These are phyloP conservation scores for Rhinogobius similis DNA, from an alignment of 2,113 vertebrate genomes.

Conservation along the genomic window DNA sequence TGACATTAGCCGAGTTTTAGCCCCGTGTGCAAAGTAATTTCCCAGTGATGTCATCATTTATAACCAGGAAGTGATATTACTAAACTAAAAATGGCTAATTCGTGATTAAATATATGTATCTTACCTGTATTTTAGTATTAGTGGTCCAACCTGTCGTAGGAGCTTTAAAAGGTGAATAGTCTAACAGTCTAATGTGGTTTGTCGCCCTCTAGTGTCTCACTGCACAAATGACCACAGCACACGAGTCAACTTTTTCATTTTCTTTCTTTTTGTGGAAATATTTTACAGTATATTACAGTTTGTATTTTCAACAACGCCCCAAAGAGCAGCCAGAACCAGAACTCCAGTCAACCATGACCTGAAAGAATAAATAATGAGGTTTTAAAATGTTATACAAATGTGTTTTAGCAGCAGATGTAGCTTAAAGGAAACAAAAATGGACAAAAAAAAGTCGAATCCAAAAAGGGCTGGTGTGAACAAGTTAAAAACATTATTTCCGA, in stretches of 20 bases:
- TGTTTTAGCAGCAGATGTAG: background rate
- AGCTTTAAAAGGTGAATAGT: too few relatives aligned
- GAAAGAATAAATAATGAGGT: slow-evolving; percentile 78
- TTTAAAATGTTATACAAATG: background rate
- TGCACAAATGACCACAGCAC: slow-evolving; percentile 19
- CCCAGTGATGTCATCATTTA: too few relatives aligned
- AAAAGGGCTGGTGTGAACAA: background rate
- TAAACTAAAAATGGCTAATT: too few relatives aligned
- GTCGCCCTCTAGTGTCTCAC: background rate
- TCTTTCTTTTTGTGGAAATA: slow-evolving; percentile 82
- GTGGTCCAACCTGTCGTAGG: too few relatives aligned
- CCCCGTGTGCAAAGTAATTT: too few relatives aligned
- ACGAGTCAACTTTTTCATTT: slow-evolving; percentile 53
- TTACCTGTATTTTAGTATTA: too few relatives aligned
- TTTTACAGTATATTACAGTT: slow-evolving; percentile 83
- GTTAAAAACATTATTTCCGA: background rate
- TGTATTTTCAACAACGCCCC: too few relatives aligned
- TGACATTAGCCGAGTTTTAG: too few relatives aligned
- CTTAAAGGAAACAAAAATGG: background rate
- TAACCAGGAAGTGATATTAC: too few relatives aligned
- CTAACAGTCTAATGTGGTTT: background rate
- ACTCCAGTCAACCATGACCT: background rate
- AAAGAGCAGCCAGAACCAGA: slow-evolving; percentile 51
- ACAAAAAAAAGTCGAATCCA: background rate
- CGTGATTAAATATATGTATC: too few relatives aligned